phyloP scores from a whole-genome alignment of 2,797 vertebrate genomes.

The Gastrophryne carolinensis region DNA sequence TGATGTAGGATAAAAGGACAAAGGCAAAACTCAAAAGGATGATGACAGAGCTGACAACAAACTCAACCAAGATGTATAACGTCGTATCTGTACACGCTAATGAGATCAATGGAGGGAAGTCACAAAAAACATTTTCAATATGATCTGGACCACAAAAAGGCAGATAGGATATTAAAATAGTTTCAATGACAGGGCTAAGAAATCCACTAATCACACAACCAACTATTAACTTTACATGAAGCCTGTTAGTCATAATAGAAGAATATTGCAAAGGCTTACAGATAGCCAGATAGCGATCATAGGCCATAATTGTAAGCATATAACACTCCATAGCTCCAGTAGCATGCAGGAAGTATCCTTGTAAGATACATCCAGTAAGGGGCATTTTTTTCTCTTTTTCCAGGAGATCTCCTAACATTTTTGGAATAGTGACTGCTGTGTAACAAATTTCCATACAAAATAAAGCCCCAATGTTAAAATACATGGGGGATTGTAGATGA shows the following conservation, averaged over 20 bases:
- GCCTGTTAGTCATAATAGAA: constrained; percentile 54
- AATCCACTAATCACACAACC: constrained; percentile 30
- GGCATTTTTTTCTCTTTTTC: constrained; percentile 48
- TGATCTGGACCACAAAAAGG: constrained; percentile 60
- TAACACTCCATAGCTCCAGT: constrained; percentile 50
- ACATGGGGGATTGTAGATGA: constrained; percentile 57
- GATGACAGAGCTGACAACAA: constrained; percentile 59
- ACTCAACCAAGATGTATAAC: constrained; percentile 61
- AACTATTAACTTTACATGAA: constrained; percentile 55
- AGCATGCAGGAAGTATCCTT: constrained; percentile 60
- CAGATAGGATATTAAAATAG: constrained; percentile 33
- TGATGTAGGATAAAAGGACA: constrained; percentile 66
- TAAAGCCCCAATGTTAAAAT: constrained; percentile 55
- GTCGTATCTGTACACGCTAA: constrained; percentile 59
- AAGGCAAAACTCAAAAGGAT: constrained; percentile 58
- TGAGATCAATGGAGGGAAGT: constrained; percentile 58
- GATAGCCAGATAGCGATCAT: constrained; percentile 23
- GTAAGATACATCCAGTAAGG: constrained; percentile 52
- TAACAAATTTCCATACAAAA: constrained; percentile 59
- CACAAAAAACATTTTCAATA: constrained; percentile 62
- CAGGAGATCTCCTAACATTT: constrained; percentile 49
- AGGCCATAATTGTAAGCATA: constrained; percentile 18
- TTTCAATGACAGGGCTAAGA: constrained; percentile 17
- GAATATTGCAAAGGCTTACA: constrained; percentile 51
- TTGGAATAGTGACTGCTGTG: constrained; percentile 54